phyloP scores from a whole-genome alignment of 2,888 invertebrate genomes.

The Cheilosia vulpina region DNA sequence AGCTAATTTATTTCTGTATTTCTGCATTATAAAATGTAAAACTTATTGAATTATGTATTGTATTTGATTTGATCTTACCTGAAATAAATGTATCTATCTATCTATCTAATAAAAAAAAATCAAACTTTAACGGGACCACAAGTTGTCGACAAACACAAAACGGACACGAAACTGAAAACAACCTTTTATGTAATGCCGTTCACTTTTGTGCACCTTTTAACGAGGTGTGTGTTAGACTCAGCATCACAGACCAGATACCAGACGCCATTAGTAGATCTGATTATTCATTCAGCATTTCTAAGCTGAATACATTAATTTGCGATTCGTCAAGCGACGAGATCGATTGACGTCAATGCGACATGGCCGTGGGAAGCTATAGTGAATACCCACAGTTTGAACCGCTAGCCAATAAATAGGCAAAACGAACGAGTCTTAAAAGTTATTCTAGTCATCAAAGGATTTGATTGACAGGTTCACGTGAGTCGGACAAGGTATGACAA shows the following conservation, averaged over 20 bases:
- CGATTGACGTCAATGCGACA: background rate
- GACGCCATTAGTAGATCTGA: background rate
- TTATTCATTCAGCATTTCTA: constrained; percentile 1
- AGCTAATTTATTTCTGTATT: too few species aligned
- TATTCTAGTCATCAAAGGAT: background rate
- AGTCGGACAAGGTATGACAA: background rate
- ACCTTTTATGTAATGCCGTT: too few species aligned
- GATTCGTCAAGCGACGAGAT: background rate
- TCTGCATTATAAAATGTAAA: too few species aligned
- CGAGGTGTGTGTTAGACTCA: too few species aligned
- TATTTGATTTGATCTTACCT: too few species aligned
- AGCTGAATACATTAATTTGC: background rate
- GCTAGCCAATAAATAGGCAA: background rate
- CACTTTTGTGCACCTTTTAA: background rate
- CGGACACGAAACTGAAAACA: too few species aligned
- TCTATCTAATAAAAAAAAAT: too few species aligned
- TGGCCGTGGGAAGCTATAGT: background rate
- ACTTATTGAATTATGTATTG: too few species aligned
- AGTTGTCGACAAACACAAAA: too few species aligned
- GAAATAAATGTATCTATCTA: too few species aligned
- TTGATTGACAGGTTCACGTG: background rate
- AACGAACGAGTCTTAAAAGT: background rate
- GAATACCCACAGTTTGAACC: background rate
- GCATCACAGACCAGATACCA: background rate
- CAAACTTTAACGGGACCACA: too few species aligned